These are phyloP conservation scores for Nymphalis urticae DNA, from an alignment of 2,888 invertebrate species.

Conservation along the genomic window DNA sequence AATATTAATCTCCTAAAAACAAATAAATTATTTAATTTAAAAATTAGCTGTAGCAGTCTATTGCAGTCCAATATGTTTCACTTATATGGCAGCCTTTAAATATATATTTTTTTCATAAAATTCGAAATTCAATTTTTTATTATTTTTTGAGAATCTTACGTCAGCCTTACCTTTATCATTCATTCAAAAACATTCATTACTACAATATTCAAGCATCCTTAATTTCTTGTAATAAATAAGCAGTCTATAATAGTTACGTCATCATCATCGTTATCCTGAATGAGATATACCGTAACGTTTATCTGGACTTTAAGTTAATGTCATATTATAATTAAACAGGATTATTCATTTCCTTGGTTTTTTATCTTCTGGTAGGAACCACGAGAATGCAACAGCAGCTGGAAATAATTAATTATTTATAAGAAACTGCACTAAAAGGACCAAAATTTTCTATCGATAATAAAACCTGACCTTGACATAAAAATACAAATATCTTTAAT, in stretches of 20 bases:
- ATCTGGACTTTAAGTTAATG: background rate
- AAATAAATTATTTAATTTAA: background rate
- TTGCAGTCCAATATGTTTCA: background rate
- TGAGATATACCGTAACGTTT: background rate
- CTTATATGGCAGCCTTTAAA: conserved; percentile 1
- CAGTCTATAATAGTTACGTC: background rate
- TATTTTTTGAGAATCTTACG: too few relatives aligned
- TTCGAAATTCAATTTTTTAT: too few relatives aligned
- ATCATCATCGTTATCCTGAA: background rate
- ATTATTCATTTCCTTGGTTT: conserved; percentile 45
- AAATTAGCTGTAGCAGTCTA: background rate
- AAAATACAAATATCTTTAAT: too few relatives aligned
- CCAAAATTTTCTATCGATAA: background rate
- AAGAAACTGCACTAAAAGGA: background rate
- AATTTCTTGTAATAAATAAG: too few relatives aligned
- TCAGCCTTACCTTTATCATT: too few relatives aligned
- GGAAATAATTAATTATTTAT: conserved; percentile 35
- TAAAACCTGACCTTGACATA: too few relatives aligned
- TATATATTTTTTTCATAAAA: too few relatives aligned
- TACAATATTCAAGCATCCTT: too few relatives aligned
- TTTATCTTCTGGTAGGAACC: conserved; percentile 67
- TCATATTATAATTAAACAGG: background rate
- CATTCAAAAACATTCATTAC: too few relatives aligned
- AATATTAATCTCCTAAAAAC: background rate
- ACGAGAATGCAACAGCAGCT: conserved; percentile 67